Conservation (phyloP, 2,888 invertebrate species). For the Morpho helenor region DNA sequence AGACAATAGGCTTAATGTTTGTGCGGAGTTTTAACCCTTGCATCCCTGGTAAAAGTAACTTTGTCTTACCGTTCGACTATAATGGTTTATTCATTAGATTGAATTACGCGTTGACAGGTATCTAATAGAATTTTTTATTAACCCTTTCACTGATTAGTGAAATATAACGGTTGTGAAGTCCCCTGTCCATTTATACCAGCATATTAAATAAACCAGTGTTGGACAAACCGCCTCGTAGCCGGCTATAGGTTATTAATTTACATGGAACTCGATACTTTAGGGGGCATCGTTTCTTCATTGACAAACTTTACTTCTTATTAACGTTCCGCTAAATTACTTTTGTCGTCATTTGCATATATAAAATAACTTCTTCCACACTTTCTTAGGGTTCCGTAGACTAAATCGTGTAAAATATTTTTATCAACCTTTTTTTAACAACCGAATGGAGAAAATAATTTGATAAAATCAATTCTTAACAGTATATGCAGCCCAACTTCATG, state of each 20-base stretch:
- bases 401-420: too few species aligned
- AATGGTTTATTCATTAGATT: too few species aligned
- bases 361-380: slow-evolving; percentile 4
- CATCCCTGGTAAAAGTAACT: too few species aligned
- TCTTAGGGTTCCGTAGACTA: slow-evolving; percentile 5
- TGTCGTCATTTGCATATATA: slow-evolving; percentile 6
- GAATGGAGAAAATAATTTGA: too few species aligned
- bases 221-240: slow-evolving; percentile 4
- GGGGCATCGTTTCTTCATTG: slow-evolving; percentile 6
- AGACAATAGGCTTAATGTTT: too few species aligned
- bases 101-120: too few species aligned
- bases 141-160: too few species aligned
- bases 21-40: too few species aligned
- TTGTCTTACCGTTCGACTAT: too few species aligned
- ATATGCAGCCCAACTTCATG: not conserved
- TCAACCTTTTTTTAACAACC: too few species aligned
- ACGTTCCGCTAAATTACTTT: slow-evolving; percentile 10
- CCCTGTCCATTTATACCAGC: not conserved
- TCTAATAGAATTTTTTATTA: too few species aligned
- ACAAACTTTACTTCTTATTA: slow-evolving; percentile 5
- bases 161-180: not conserved
- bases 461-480: not conserved
- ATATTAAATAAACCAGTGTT: slow-evolving; percentile 7
- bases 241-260: slow-evolving; percentile 7
- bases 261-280: slow-evolving; percentile 5